Percentiles rank a stretch among this genome's conserved stretches.
These are phyloP conservation scores for Dendropsophus ebraccatus DNA, from an alignment of 2,113 vertebrate genomes.

Conservation along the genomic window DNA sequence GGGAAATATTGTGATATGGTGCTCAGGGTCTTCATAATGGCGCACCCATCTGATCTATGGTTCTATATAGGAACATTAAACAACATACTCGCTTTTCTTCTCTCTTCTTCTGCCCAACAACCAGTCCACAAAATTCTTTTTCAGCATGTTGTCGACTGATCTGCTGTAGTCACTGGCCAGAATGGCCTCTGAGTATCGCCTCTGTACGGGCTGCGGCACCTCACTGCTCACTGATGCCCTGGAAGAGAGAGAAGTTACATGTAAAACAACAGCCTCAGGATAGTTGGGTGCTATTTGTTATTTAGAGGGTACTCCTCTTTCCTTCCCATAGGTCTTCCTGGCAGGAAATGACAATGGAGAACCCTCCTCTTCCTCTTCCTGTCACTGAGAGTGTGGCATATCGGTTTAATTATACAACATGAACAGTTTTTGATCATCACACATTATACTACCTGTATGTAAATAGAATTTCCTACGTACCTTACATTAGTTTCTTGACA, in stretches of 20 bases:
- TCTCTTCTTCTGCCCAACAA: slow-evolving; percentile 77
- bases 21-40: neutral
- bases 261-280: too few species aligned
- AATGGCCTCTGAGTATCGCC: slow-evolving; percentile 81
- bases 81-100: slow-evolving; percentile 73
- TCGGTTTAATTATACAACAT: too few species aligned
- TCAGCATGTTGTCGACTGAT: slow-evolving; percentile 79
- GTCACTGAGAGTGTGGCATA: too few species aligned
- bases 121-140: slow-evolving; percentile 85
- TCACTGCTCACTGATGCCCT: slow-evolving; percentile 25
- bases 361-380: too few species aligned
- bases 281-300: too few species aligned
- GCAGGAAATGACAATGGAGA: neutral
- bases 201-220: slow-evolving; percentile 59
- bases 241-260: neutral
- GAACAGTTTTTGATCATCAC: too few species aligned
- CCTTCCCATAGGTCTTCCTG: neutral
- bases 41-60: neutral
- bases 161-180: slow-evolving; percentile 86
- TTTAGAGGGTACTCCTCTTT: neutral
- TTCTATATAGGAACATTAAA: too few species aligned
- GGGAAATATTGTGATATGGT: neutral
- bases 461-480: neutral
- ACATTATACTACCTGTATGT: neutral
- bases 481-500: slow-evolving; percentile 48